Base-by-base conservation (phyloP, 2,888 invertebrate species). In the Dryobota labecula region DNA sequence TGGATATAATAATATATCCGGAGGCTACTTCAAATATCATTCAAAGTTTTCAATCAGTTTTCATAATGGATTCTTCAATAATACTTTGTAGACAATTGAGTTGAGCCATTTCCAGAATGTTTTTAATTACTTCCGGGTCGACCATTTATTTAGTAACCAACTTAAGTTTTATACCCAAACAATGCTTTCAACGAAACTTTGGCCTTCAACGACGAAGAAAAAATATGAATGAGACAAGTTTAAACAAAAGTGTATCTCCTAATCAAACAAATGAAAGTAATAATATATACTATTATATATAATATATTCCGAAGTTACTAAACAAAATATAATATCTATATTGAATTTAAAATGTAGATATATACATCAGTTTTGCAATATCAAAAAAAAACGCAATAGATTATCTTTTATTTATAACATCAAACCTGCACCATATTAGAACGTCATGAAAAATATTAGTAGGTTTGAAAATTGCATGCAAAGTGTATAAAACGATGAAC, bases 361-460 rank as follows among this genome's bases (percentile, higher is more conserved):
- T 38, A 24, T 72, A 54, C 24, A 54, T 45, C 27, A 58, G 8
- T 62, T 78, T 62, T 66, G 62, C 30, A 78, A 76, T 61, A 33
- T 57, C 57, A 57, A 78, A 8, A 78, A 8, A 62, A 30, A 45
- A 51, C 45, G 64, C 64, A 66, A 66, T 51, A 47, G 73, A 61
- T 78, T 30, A 65, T 30, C 20, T 36, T 53, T 70, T 41, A 63
- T 72, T 57, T 51, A 38, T n/a, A n/a, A n/a, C 27, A 47, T 41
- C 33, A 36, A 65, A 18, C 47, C 20, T 43, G 47, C 27, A 69
- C 13, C 30, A 24, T 36, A 78, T 56, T 20, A 43, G 18, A 60
- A 38, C 30, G 20, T 54, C 18, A n/a, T 54, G 8, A 15, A 69
- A 60, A 60, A 54, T 49, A 45, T 20, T n/a, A 27, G 2, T 47